Evolutionary conservation across 2,797 vertebrate species (phyloP).

Genomic region (Hyperoplus immaculatus): DNA sequence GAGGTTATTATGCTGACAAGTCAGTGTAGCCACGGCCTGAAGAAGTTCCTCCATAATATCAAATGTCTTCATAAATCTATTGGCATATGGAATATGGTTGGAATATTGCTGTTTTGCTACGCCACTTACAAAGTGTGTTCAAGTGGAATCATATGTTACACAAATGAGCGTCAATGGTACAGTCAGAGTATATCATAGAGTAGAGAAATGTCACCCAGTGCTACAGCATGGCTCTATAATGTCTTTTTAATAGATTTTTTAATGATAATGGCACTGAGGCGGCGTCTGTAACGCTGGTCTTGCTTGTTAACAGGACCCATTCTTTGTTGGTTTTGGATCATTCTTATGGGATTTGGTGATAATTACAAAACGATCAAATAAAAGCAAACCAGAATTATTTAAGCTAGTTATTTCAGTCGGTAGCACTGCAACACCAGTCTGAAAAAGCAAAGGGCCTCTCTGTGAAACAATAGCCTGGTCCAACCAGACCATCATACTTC

Average conservation of each 20-base stretch:
- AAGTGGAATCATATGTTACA: conserved; percentile 2
- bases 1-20: not conserved
- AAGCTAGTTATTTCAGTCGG: not conserved
- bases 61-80: not conserved
- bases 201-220: not conserved
- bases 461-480: conserved; percentile 23
- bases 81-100: not conserved
- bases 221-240: not conserved
- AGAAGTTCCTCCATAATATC: not conserved
- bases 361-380: not conserved
- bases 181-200: not conserved
- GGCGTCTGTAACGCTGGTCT: no score
- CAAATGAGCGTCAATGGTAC: not conserved
- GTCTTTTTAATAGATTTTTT: conserved; percentile 5
- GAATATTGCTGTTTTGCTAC: not conserved
- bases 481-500: no score
- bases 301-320: not conserved
- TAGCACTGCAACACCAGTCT: conserved; percentile 6
- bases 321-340: not conserved
- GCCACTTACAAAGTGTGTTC: not conserved
- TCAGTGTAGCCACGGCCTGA: not conserved
- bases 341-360: conserved; percentile 8
- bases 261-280: not conserved
- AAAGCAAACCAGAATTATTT: not conserved
- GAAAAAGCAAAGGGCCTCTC: conserved; percentile 14